Evolutionary conservation across 2,113 vertebrate species (phyloP).

Genomic region (Cochlearius cochlearius): DNA sequence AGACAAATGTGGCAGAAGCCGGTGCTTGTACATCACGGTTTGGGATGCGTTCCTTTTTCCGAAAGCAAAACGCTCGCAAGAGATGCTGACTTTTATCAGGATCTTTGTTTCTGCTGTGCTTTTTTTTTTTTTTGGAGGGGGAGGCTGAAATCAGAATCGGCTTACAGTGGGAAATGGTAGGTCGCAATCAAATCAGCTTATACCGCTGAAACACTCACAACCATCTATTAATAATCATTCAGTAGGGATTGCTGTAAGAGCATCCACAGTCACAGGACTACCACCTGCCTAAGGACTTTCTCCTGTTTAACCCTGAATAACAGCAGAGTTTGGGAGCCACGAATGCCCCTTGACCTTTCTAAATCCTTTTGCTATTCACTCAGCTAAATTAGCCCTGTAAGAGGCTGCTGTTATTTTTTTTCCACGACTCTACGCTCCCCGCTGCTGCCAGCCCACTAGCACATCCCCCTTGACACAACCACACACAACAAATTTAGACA

Average conservation of each 20-base stretch:
- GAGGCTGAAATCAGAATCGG: background rate
- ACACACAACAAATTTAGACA: constrained; percentile 77
- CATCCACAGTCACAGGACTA: background rate
- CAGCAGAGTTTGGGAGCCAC: constrained; percentile 68
- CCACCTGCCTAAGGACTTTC: constrained; percentile 34
- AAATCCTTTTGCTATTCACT: constrained; percentile 75
- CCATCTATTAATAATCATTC: background rate
- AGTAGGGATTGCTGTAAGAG: background rate
- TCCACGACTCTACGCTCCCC: constrained; percentile 32
- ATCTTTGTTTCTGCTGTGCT: background rate
- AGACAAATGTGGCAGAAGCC: background rate
- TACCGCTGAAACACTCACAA: background rate
- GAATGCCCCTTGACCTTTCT: constrained; percentile 71
- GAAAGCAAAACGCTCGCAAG: background rate
- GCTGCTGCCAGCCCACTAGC: constrained; percentile 49
- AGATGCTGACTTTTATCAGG: background rate
- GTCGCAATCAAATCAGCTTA: background rate
- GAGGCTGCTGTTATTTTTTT: constrained; percentile 46
- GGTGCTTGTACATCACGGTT: background rate
- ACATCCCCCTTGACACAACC: constrained; percentile 55
- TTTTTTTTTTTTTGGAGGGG: background rate
- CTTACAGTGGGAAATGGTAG: background rate
- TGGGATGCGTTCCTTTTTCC: background rate
- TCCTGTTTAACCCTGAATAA: background rate
- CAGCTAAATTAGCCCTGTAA: constrained; percentile 77